Evolutionary conservation across 2,797 vertebrate species (phyloP).

Genomic region (Spinus olivaceus): DNA sequence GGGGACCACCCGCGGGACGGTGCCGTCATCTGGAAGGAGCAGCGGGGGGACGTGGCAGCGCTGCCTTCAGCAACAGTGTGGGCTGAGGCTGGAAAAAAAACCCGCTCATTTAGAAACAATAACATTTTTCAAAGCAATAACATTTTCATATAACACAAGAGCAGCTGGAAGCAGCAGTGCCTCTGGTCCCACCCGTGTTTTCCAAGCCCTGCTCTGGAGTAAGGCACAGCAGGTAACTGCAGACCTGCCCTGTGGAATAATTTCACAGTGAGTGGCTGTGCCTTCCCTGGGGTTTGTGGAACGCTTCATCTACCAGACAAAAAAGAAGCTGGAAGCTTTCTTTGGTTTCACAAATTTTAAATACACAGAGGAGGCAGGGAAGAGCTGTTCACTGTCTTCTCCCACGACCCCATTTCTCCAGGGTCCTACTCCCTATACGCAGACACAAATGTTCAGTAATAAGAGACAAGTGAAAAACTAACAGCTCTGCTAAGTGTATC

Average conservation of each 20-base stretch:
- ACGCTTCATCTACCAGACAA: background rate
- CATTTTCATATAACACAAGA: fast-evolving
- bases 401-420: background rate
- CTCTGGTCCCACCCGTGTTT: background rate
- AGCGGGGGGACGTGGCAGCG: fast-evolving
- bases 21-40: background rate
- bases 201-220: fast-evolving
- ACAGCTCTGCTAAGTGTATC: background rate
- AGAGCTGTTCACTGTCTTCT: background rate
- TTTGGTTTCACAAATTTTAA: background rate
- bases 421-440: background rate
- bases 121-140: background rate
- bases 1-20: background rate
- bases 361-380: background rate
- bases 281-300: background rate
- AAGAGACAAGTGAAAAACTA: background rate
- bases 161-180: background rate
- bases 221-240: background rate
- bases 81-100: fast-evolving
- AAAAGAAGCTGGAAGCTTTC: background rate
- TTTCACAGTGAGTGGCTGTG: background rate
- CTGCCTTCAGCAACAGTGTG: background rate
- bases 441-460: background rate
- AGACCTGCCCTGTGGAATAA: background rate
- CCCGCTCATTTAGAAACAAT: background rate